Evolutionary conservation across 2,888 invertebrate genomes (phyloP).

Genomic region (Cactoblastis cactorum): DNA sequence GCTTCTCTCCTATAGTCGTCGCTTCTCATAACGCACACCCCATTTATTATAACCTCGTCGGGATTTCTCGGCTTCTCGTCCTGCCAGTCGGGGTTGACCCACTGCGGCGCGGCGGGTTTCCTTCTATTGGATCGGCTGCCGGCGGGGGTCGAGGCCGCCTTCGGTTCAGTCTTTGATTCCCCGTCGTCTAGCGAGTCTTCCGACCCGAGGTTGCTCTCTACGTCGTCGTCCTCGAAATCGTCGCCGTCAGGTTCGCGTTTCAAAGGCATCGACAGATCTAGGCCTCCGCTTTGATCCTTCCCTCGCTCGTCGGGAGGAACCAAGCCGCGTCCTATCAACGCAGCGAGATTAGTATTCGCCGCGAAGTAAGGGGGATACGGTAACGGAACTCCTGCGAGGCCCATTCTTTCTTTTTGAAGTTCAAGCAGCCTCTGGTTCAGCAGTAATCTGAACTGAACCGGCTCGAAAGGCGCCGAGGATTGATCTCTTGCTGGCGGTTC

Average conservation of each 20-base stretch:
- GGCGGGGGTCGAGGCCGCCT: slow-evolving; percentile 70
- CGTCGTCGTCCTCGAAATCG: slow-evolving; percentile 89
- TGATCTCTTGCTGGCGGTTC: slow-evolving; percentile 88
- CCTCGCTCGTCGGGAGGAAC: slow-evolving; percentile 79
- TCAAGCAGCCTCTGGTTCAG: slow-evolving; percentile 93
- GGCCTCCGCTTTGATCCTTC: slow-evolving; percentile 90
- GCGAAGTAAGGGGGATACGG: slow-evolving; percentile 89
- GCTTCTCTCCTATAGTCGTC: slow-evolving; percentile 84
- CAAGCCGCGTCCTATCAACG: slow-evolving; percentile 84
- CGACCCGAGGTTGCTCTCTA: slow-evolving; percentile 86
- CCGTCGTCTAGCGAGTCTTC: slow-evolving; percentile 80
- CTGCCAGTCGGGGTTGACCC: slow-evolving; percentile 97
- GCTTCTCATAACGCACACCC: slow-evolving; percentile 94
- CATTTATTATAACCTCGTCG: slow-evolving; percentile 94
- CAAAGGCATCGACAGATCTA: slow-evolving; percentile 92
- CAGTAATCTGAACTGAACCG: slow-evolving; percentile 92
- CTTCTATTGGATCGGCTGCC: slow-evolving; percentile 82
- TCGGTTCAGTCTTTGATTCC: slow-evolving; percentile 80
- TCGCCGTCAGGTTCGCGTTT: slow-evolving; percentile 89
- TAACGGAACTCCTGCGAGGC: slow-evolving; percentile 86
- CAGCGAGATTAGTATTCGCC: slow-evolving; percentile 87
- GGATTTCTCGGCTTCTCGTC: slow-evolving; percentile 80
- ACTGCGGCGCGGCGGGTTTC: slow-evolving; percentile 97
- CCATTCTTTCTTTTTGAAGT: slow-evolving; percentile 91
- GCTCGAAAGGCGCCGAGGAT: slow-evolving; percentile 89